These are phyloP conservation scores for Chiloscyllium punctatum DNA, from an alignment of 2,797 vertebrate species.

Conservation along the genomic window DNA sequence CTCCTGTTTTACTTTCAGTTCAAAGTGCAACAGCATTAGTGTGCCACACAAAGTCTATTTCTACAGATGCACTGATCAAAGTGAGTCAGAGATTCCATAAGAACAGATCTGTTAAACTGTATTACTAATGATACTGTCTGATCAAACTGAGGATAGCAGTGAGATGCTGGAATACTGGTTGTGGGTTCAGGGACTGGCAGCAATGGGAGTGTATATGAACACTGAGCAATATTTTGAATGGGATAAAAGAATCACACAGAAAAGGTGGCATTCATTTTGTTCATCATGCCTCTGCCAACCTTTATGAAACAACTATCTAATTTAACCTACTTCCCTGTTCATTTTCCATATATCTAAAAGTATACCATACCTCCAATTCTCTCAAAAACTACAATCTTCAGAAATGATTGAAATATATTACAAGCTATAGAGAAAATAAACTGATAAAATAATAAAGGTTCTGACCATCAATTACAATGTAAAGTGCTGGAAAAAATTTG, in stretches of 20 bases:
- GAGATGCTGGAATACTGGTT: neutral
- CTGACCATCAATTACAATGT: neutral
- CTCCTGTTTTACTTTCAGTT: neutral
- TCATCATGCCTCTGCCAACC: neutral
- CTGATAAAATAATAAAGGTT: neutral
- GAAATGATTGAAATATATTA: neutral
- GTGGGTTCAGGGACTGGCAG: neutral
- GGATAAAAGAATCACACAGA: neutral
- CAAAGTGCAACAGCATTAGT: neutral
- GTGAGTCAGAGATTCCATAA: neutral
- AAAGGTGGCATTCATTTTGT: neutral
- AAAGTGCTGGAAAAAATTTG: too few species aligned
- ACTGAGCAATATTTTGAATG: neutral
- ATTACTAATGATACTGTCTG: neutral
- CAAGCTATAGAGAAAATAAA: neutral
- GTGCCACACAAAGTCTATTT: neutral
- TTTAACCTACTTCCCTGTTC: neutral
- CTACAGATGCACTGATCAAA: neutral
- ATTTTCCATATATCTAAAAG: neutral
- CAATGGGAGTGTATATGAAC: neutral
- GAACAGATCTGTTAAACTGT: neutral
- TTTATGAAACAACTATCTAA: neutral
- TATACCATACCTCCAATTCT: neutral
- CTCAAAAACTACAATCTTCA: neutral
- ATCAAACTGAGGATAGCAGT: neutral